phyloP scores from a whole-genome alignment of 2,113 vertebrate species.

The Coptodon rendalli region DNA sequence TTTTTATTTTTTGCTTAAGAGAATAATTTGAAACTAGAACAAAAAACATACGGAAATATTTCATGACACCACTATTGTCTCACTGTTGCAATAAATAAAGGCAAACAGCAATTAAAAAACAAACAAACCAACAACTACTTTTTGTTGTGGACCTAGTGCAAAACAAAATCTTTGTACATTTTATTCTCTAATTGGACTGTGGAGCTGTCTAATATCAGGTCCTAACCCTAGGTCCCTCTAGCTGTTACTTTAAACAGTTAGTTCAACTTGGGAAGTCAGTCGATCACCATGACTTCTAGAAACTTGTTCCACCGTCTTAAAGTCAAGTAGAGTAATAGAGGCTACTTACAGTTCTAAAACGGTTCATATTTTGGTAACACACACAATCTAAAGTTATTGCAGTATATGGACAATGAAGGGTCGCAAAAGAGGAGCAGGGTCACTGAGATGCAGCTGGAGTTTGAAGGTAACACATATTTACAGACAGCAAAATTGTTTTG shows the following conservation, averaged over 20 bases:
- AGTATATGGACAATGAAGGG: background rate
- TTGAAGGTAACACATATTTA: background rate
- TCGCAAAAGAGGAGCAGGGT: background rate
- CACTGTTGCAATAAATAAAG: background rate
- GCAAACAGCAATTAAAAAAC: background rate
- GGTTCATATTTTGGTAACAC: background rate
- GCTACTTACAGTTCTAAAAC: background rate
- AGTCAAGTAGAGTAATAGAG: background rate
- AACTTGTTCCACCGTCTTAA: background rate
- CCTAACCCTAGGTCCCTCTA: background rate
- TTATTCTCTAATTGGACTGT: background rate
- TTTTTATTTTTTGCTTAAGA: background rate
- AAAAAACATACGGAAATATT: background rate
- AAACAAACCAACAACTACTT: background rate
- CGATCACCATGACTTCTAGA: background rate
- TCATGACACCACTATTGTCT: background rate
- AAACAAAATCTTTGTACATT: background rate
- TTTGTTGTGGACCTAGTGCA: background rate
- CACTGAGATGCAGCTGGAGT: background rate
- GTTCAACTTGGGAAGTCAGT: background rate
- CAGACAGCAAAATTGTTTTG: background rate
- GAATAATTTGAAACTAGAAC: background rate
- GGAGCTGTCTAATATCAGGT: background rate
- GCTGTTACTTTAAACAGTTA: background rate
- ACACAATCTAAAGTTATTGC: background rate